Evolutionary conservation across 2,797 vertebrate species (phyloP).

Genomic region (Myotis pilosus): DNA sequence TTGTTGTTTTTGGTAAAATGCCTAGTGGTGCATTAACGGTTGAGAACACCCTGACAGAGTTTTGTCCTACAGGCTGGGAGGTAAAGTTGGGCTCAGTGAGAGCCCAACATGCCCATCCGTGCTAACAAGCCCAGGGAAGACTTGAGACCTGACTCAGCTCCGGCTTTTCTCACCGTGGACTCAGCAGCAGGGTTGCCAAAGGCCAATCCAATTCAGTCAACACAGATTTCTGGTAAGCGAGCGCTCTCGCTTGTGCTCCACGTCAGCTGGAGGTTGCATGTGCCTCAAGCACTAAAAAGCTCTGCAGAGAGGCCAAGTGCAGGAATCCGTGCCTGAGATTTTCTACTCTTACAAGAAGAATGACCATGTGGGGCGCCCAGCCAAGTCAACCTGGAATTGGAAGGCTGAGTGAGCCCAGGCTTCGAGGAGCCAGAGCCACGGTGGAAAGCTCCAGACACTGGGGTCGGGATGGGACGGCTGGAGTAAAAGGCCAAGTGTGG

Average conservation of each 20-base stretch:
- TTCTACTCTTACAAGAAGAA: conserved; percentile 66
- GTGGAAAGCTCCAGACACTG: conserved; percentile 65
- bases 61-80: neutral
- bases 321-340: conserved; percentile 51
- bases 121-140: neutral
- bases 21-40: neutral
- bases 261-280: neutral
- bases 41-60: neutral
- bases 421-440: conserved; percentile 37
- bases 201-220: conserved; percentile 40
- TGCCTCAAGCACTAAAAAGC: neutral
- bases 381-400: conserved; percentile 67
- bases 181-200: neutral
- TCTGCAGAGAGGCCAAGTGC: conserved; percentile 51
- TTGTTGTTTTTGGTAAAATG: neutral
- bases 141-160: neutral
- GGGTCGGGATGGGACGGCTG: neutral
- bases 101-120: neutral
- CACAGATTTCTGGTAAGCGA: conserved; percentile 43
- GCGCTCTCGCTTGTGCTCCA: neutral
- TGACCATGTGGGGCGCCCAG: conserved; percentile 30
- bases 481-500: conserved; percentile 65
- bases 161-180: neutral
- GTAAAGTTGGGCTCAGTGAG: neutral
- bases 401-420: conserved; percentile 29